Evolutionary conservation across 2,888 invertebrate species (phyloP).

Genomic region (Ceriagrion tenellum): DNA sequence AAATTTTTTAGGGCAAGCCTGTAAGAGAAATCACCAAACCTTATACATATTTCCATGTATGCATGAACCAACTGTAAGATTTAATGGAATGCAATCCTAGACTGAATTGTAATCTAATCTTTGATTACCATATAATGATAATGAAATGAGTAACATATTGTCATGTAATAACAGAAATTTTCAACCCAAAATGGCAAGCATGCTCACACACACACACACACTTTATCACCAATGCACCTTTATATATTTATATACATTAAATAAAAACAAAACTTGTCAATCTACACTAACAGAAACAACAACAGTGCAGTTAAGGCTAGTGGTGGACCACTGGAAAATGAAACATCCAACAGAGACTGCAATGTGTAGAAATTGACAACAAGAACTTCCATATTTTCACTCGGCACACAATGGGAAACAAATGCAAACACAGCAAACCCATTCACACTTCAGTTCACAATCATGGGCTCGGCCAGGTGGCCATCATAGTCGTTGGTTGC

Average conservation of each 20-base stretch:
- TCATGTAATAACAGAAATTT: constrained; percentile 15
- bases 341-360: constrained; percentile 57
- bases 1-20: constrained; percentile 14
- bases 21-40: constrained; percentile 44
- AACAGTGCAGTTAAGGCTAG: constrained; percentile 58
- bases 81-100: constrained; percentile 63
- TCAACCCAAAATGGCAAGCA: constrained; percentile 33
- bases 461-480: constrained; percentile 61
- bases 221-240: constrained; percentile 33
- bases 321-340: constrained; percentile 18
- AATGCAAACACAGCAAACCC: constrained; percentile 13
- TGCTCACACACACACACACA: constrained; percentile 55
- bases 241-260: constrained; percentile 34
- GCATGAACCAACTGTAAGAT: constrained; percentile 48
- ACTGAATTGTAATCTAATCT: constrained; percentile 37
- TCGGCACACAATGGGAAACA: constrained; percentile 24
- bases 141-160: constrained; percentile 38
- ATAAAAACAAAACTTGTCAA: constrained; percentile 59
- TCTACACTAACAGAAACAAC: constrained; percentile 58
- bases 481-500: constrained; percentile 38
- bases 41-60: constrained; percentile 11
- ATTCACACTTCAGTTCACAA: constrained; percentile 46
- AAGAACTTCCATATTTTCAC: constrained; percentile 36
- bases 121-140: constrained; percentile 49
- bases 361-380: constrained; percentile 52